A percentile compares a stretch with the other conserved stretches of the same genome.
Conservation (phyloP, 2,888 invertebrate species). For the Drosophila trichaetosa region DNA sequence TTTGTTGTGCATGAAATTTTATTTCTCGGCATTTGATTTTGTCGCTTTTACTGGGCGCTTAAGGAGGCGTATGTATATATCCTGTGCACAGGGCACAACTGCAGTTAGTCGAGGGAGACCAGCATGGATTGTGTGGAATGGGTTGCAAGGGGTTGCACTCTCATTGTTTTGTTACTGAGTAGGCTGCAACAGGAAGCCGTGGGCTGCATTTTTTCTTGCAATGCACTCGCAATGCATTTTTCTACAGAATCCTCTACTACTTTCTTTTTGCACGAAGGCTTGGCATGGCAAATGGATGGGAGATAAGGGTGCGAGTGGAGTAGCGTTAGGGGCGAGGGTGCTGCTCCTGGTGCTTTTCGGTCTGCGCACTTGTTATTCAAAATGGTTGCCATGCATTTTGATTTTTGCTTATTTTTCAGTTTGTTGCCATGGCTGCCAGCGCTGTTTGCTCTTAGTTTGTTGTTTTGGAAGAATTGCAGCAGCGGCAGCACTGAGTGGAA, state of each 20-base stretch:
- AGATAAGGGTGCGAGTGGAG: background rate
- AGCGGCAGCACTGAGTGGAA: constrained; percentile 3
- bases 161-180: constrained; percentile 54
- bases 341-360: constrained; percentile 21
- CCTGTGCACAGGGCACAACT: constrained; percentile 50
- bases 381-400: constrained; percentile 79
- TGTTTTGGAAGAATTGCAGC: constrained; percentile 61
- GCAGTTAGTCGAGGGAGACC: constrained; percentile 48
- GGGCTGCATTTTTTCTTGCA: constrained; percentile 63
- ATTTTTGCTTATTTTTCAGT: constrained; percentile 76
- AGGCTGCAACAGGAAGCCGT: constrained; percentile 59
- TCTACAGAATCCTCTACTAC: constrained; percentile 41
- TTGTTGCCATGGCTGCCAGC: constrained; percentile 74
- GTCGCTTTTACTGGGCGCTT: constrained; percentile 60
- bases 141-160: constrained; percentile 5
- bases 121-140: background rate
- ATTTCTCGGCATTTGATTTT: constrained; percentile 80
- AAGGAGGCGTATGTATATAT: constrained; percentile 36
- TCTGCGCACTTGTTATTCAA: constrained; percentile 77
- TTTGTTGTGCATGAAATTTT: constrained; percentile 68
- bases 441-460: constrained; percentile 72
- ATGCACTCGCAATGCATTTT: constrained; percentile 65
- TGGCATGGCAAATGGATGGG: constrained; percentile 4
- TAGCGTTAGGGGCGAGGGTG: background rate
- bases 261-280: constrained; percentile 43